Evolutionary conservation across 2,797 vertebrate genomes (phyloP), one percentile per base, ranked within the genome.

Genomic region (Myotis planiceps): DNA sequence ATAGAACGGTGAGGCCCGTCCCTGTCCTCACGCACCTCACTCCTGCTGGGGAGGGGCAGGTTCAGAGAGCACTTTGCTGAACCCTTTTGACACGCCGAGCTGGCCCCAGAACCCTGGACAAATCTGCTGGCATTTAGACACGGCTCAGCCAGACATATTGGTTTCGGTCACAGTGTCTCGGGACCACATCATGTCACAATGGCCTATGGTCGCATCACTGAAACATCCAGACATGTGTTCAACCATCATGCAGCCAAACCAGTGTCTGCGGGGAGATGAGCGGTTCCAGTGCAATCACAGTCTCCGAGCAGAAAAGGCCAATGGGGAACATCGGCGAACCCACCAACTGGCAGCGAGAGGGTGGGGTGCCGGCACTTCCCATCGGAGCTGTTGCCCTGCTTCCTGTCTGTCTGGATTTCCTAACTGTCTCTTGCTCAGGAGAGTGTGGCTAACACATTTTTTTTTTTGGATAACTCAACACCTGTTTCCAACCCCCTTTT

Each of bases 171-270:
- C 85, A 81, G 63, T 82, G 32, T 94, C 93, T 96, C 71, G 47
- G 95, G 95, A 97, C 87, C 92, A 95, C 92, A 92, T 84, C 85
- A 66, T 97, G 96, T 97, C 96, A 94, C 95, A 85, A 94, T 69
- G 78, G 71, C 58, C 91, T 84, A 68, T 95, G 97, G 96, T 94
- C 96, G 95, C 96, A 96, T 95, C 90, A 32, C 89, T 92, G 89
- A 97, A 97, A 55, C 83, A 96, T 96, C 95, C 95, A 95, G 97
- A 95, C 96, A 82, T 90, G 94, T 15, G 29, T 86, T 96, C 92
- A 95, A 3, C 63, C 82, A 47, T n/a, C n/a, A 49, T 82, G 71
- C 65, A 89, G 95, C 96, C 97, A 97, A 96, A 96, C 96, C 94
- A 92, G 71, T 49, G 96, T 97, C 96, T 97, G 92, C 9, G 81